Base-by-base conservation (phyloP, 2,113 vertebrate species). In the Sturnus vulgaris region DNA sequence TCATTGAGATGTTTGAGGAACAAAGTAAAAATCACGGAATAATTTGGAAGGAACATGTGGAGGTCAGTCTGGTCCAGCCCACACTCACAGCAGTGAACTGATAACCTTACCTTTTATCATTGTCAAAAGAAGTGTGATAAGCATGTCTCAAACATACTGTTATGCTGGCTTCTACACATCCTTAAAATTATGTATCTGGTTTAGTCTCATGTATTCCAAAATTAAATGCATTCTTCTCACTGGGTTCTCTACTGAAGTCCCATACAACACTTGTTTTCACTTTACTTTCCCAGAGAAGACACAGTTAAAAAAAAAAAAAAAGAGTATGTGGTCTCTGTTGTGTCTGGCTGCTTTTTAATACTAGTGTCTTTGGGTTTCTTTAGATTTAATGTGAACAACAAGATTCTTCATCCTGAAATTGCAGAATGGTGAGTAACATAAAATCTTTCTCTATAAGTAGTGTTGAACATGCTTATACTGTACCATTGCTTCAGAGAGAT, bases 311-410 rank as follows among this genome's bases (percentile, higher is more conserved):
- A 31, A 52, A 50, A 52, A 50, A 56, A n/a, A 12, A 47, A 80
- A 37, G 15, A 30, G 17, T 47, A 16, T n/a, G 6, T 19, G 13
- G 3, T 69, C 31, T 79, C 25, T 90, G 82, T 30, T 85, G 11
- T 79, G 20, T 24, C 24, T 83, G 47, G 18, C 30, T 92, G 33
- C 1, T 55, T 86, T 92, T 72, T 89, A 93, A 96, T 44, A 31
- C 73, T 52, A 27, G 1, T 44, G 19, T 83, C 88, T 88, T 91
- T 91, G 28, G 15, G 1, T 25, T 46, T 19, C 17, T 83, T 6
- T 72, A 99, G 99, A 64, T 99, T 99, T 92, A 97, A 97, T 20
- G 99, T 99, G 86, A 99, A 99, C 97, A 99, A 99, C 95, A 98
- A 93, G 44, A 94, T 98, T 79, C 97, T 99, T 82, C 98, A 99